Conservation (phyloP, 1,140 invertebrate genomes). For the Bactericera cockerelli region DNA sequence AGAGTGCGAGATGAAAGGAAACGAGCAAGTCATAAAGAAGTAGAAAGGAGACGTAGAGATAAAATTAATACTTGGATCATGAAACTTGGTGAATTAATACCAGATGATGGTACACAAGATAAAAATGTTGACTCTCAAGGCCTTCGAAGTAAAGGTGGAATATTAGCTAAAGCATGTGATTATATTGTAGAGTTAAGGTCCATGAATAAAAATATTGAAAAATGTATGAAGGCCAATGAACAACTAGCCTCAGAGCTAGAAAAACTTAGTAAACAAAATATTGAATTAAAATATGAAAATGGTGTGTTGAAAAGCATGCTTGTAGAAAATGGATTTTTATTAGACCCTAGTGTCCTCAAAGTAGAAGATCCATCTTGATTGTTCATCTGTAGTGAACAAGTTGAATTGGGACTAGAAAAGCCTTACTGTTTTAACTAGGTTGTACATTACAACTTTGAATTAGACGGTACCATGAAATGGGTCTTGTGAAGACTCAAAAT, state of each 20-base stretch:
- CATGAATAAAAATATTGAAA: conserved; percentile 44
- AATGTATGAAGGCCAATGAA: conserved; percentile 23
- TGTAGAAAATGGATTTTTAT: conserved; percentile 19
- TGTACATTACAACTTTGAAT: too few relatives aligned
- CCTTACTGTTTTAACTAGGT: too few relatives aligned
- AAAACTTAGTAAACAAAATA: conserved; percentile 15
- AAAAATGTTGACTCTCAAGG: background rate
- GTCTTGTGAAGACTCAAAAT: too few relatives aligned
- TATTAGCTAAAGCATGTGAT: conserved; percentile 89
- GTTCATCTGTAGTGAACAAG: background rate
- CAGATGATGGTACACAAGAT: conserved; percentile 24
- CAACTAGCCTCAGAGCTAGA: conserved; percentile 20
- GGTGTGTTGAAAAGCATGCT: conserved; percentile 18
- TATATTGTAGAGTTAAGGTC: conserved; percentile 75
- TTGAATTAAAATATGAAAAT: conserved; percentile 22
- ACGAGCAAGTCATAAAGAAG: conserved; percentile 40
- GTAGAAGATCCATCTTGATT: background rate
- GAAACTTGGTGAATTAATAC: conserved; percentile 47
- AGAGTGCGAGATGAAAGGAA: conserved; percentile 32
- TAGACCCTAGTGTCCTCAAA: background rate
- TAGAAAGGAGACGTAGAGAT: conserved; percentile 40
- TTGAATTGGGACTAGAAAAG: too few relatives aligned
- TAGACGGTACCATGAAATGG: too few relatives aligned
- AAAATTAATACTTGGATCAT: conserved; percentile 61
- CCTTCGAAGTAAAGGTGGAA: conserved; percentile 82